Evolutionary conservation across 2,888 invertebrate genomes (phyloP).

Genomic region (Chironomus riparius): DNA sequence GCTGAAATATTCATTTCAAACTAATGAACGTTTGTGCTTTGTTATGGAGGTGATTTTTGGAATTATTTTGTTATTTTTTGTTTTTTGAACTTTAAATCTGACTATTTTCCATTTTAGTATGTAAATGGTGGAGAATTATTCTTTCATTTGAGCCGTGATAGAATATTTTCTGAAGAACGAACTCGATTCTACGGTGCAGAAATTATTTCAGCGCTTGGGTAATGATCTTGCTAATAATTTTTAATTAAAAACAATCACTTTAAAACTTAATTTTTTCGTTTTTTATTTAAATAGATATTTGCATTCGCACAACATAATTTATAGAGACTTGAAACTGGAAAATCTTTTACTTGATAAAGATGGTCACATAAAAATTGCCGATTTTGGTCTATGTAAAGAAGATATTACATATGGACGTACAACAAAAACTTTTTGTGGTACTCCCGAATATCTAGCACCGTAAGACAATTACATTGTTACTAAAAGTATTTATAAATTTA

Average conservation of each 20-base stretch:
- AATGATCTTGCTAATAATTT: constrained; percentile 37
- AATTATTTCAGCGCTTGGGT: constrained; percentile 92
- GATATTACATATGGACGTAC: constrained; percentile 95
- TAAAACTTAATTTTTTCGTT: no score
- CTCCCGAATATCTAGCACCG: constrained; percentile 92
- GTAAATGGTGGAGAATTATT: constrained; percentile 98
- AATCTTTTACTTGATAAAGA: constrained; percentile 96
- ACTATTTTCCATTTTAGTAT: constrained; percentile 55
- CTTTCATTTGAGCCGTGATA: constrained; percentile 90
- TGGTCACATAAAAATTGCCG: constrained; percentile 99
- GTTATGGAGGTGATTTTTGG: constrained; percentile 59
- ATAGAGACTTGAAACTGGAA: constrained; percentile 97
- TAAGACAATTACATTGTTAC: constrained; percentile 48
- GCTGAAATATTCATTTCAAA: constrained; percentile 98
- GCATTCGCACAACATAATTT: constrained; percentile 90
- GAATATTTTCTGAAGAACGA: constrained; percentile 86
- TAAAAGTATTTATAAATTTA: constrained; percentile 56
- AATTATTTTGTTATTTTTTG: no score
- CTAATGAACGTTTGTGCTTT: constrained; percentile 94
- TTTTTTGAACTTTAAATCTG: no score
- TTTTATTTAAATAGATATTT: constrained; percentile 44
- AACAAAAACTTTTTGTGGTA: constrained; percentile 95
- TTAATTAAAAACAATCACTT: no score
- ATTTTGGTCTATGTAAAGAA: constrained; percentile 99
- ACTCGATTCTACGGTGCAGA: constrained; percentile 98